A percentile compares a stretch with the other conserved stretches of the same genome.
phyloP scores from a whole-genome alignment of 1,140 invertebrate genomes.

The Palaemon carinicauda region DNA sequence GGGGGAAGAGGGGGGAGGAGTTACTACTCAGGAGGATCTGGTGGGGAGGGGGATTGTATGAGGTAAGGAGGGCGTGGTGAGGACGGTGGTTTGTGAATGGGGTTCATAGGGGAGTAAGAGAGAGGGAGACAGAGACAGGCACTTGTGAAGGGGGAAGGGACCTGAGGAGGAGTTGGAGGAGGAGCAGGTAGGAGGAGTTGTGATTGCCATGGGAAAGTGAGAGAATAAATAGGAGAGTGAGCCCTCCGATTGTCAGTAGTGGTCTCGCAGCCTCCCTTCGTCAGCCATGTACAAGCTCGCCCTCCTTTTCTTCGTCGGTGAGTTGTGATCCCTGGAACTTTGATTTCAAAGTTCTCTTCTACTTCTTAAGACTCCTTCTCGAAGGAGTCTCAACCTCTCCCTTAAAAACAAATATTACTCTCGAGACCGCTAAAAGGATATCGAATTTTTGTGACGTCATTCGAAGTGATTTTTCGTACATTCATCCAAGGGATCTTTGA shows the following conservation, averaged over 20 bases:
- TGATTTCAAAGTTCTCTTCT: background rate
- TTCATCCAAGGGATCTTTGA: no score
- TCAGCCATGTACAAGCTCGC: conserved; percentile 17
- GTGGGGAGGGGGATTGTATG: background rate
- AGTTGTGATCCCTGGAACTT: background rate
- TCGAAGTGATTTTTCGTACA: no score
- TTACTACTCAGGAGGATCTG: background rate
- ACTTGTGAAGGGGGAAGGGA: background rate
- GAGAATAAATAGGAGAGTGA: conserved; percentile 30
- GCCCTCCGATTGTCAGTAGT: background rate
- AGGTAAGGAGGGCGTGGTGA: background rate
- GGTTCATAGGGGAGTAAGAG: background rate
- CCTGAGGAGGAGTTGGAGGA: background rate
- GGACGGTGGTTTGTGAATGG: no score
- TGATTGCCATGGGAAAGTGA: conserved; percentile 25
- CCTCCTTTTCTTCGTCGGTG: conserved; percentile 25
- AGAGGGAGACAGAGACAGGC: background rate
- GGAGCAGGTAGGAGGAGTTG: background rate
- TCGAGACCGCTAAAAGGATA: background rate
- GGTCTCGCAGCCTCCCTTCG: background rate
- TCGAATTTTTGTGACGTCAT: background rate
- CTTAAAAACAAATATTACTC: background rate
- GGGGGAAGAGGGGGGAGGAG: background rate
- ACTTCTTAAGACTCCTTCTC: background rate
- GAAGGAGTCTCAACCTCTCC: no score